Evolutionary conservation across 1,140 invertebrate species (phyloP), one percentile per base, ranked within the genome.

Genomic region (Lineus longissimus): DNA sequence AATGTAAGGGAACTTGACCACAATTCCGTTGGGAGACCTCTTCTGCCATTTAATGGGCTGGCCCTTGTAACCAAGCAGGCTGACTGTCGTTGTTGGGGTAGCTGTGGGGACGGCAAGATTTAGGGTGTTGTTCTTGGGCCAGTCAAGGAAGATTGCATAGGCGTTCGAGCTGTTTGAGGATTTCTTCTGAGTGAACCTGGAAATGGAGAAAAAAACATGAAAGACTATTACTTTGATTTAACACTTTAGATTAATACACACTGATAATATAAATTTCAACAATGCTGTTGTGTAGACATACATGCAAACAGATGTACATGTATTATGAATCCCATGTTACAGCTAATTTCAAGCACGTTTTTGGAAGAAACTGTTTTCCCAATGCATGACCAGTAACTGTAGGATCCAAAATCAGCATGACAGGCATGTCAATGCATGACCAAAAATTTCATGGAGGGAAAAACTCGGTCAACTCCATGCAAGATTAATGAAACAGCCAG

Each of bases 151-250:
- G 27, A 76, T 68, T 13, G 68, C 72, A 56, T 70, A 73, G 9
- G 69, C 68, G 27, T 51, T 47, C 19, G 15, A 64, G 11, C 65
- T 63, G 22, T 22, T 41, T 13, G 29, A 15, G 17, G 45, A 61
- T 30, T 59, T 66, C 60, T 76, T 72, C 40, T 65, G 66, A 1
- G 75, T 76, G 41, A 74, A 76, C 75, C 75, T 76, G 60, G 6
- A 67, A 66, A 40, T 43, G 30, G 62, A 59, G 25, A 19, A 2
- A 0, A 33, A 58, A 17, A 60, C 9, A 62, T 59, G 6, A 58
- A 54, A 29, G n/a, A 6, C 56, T 56, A 61, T 19, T 23, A 30
- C 59, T 19, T 56, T 17, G 9, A 61, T 13, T 7, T 15, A 43
- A 15, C 15, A 56, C 13, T 17, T 15, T 30, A 25, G 54, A 11